These are phyloP conservation scores for Drosophila quasianomalipes DNA, from an alignment of 2,888 invertebrate species.

Conservation along the genomic window DNA sequence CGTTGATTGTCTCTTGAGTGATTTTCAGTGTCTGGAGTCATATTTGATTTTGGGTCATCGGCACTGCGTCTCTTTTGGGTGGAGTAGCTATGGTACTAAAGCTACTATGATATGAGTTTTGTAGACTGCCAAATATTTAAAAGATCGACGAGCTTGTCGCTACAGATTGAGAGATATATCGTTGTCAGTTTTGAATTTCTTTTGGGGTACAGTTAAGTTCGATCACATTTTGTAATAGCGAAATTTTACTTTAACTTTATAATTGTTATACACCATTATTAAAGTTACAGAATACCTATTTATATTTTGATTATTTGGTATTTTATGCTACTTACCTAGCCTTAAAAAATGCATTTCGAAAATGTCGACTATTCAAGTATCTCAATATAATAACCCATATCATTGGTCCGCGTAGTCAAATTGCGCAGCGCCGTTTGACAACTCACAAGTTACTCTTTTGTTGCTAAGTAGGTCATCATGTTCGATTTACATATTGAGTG, in stretches of 20 bases:
- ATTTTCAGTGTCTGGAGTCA: constrained; percentile 36
- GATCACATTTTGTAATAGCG: background rate
- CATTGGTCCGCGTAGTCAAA: constrained; percentile 26
- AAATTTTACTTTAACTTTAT: background rate
- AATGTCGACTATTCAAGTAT: background rate
- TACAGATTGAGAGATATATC: background rate
- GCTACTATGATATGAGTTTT: background rate
- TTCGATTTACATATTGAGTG: constrained; percentile 66
- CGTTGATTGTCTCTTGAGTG: constrained; percentile 30
- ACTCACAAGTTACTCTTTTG: constrained; percentile 16
- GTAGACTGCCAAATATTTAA: background rate
- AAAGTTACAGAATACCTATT: too few species aligned
- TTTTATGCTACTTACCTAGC: background rate
- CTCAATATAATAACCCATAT: background rate
- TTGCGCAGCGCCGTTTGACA: constrained; percentile 2
- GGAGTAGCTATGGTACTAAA: background rate
- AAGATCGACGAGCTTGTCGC: background rate
- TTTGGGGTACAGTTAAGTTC: background rate
- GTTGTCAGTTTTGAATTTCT: background rate
- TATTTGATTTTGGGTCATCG: constrained; percentile 43
- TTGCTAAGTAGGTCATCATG: constrained; percentile 42
- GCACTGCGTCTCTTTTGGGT: constrained; percentile 9
- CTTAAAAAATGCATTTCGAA: background rate
- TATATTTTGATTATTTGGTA: too few species aligned
- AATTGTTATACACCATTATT: too few species aligned